These are phyloP conservation scores for Pituophis catenifer DNA, from an alignment of 2,113 vertebrate species.

Conservation along the genomic window DNA sequence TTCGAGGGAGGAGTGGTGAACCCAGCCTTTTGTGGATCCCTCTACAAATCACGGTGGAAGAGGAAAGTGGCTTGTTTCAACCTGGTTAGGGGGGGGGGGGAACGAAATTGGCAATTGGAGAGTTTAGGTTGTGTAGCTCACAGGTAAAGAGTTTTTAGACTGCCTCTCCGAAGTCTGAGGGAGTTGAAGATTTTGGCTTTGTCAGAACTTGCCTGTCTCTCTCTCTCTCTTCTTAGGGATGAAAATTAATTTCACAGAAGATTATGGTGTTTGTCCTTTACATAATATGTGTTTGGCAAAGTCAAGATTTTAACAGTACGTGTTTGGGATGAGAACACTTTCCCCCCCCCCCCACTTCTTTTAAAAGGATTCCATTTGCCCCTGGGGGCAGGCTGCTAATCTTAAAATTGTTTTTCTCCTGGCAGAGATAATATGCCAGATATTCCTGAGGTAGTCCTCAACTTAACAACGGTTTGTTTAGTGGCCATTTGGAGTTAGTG, in stretches of 20 bases:
- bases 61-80: background rate
- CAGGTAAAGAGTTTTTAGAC: background rate
- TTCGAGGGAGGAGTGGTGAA: background rate
- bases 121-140: background rate
- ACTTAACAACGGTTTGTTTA: too few relatives aligned
- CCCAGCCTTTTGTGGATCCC: background rate
- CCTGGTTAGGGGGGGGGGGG: background rate
- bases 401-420: background rate
- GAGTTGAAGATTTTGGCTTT: constrained; percentile 1
- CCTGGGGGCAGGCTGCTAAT: background rate
- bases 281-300: fast-evolving
- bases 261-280: background rate
- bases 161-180: background rate
- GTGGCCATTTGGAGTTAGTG: too few relatives aligned
- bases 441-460: background rate
- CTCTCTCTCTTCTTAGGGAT: background rate
- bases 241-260: constrained; percentile 16
- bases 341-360: too few relatives aligned
- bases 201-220: constrained; percentile 27
- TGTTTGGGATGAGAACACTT: background rate
- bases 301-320: background rate
- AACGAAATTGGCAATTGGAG: background rate
- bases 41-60: background rate
- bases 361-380: background rate
- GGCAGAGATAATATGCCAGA: fast-evolving